Evolutionary conservation across 2,888 invertebrate species (phyloP), one percentile per base, ranked within the genome.

Genomic region (Unio pictorum): DNA sequence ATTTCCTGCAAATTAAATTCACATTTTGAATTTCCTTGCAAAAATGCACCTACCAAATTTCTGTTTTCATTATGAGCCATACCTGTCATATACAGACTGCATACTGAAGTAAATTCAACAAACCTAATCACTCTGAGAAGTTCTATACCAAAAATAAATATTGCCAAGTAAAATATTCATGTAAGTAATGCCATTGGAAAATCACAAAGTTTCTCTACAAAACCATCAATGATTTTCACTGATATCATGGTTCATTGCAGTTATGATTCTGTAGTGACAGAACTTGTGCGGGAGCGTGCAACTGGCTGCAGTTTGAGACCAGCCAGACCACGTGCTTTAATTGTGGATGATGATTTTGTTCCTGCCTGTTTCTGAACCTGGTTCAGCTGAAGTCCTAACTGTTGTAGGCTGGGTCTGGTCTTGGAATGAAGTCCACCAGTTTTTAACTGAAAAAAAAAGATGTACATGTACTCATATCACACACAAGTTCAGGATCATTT

Each of bases 321-420:
- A 0, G 78, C 67, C 28, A 79, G 67, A 0, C 75, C 79, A 26
- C 65, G 64, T 58, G 78, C 69, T 62, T 75, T 71, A 28, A 73
- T 63, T 65, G 64, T 7, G 67, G 69, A 45, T 67, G 64, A 56
- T 69, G 71, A 67, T 59, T 74, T 71, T 34, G 73, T 63, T n/a
- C 72, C 66, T 56, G 71, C 72, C 55, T 74, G 69, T 4, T 71
- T 60, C 64, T 77, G 75, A 62, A 78, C 72, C 55, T 78, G 71
- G 4, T 81, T 81, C 20, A 81, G 70, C 71, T 81, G 81, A 30
- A 80, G 66, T 7, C 82, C 83, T n/a, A 82, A 79, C 67, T 81
- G 83, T 74, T 83, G 83, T 60, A 83, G 67, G 56, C 80, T 82
- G 55, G 81, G 73, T 23, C 80, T 71, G 6, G 74, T 70, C 59